Percentiles rank a stretch among this genome's conserved stretches.
Conservation (phyloP, 1,140 invertebrate genomes). For the Semibalanus balanoides region DNA sequence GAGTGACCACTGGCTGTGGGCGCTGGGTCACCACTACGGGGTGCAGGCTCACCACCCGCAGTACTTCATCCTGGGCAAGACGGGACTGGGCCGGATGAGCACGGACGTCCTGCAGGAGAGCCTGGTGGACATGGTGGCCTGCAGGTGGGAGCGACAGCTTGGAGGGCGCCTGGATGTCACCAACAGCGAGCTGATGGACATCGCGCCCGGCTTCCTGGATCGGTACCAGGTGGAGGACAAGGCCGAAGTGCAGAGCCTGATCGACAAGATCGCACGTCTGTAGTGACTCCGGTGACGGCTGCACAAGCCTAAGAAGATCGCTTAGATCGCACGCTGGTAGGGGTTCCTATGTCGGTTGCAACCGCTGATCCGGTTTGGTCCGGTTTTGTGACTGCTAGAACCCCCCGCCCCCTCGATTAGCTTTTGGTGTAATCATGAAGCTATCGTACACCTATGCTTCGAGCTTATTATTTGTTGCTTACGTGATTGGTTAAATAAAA, state of each 20-base stretch:
- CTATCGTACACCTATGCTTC: too few relatives aligned
- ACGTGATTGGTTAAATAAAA: too few relatives aligned
- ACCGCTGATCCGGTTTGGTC: too few relatives aligned
- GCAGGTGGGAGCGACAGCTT: slow-evolving; percentile 6
- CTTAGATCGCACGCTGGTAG: too few relatives aligned
- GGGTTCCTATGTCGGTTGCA: too few relatives aligned
- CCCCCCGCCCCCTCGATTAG: too few relatives aligned
- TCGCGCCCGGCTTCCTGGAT: background rate
- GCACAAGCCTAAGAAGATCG: too few relatives aligned
- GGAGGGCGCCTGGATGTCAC: background rate
- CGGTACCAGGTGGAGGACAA: background rate
- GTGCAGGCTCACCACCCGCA: slow-evolving; percentile 5
- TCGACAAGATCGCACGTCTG: background rate
- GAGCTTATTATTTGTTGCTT: too few relatives aligned
- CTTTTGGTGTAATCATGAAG: too few relatives aligned
- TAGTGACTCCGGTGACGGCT: too few relatives aligned
- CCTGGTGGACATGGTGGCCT: slow-evolving; percentile 9
- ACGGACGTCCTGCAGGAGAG: background rate
- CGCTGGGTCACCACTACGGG: background rate
- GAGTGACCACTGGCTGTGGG: background rate
- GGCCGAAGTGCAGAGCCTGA: background rate
- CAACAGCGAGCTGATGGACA: background rate
- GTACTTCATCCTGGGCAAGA: background rate
- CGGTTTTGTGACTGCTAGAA: too few relatives aligned
- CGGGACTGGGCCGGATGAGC: background rate